Base-by-base conservation (phyloP, 37 sponge, comb jelly and placozoan species). In the Spongilla lacustris region DNA sequence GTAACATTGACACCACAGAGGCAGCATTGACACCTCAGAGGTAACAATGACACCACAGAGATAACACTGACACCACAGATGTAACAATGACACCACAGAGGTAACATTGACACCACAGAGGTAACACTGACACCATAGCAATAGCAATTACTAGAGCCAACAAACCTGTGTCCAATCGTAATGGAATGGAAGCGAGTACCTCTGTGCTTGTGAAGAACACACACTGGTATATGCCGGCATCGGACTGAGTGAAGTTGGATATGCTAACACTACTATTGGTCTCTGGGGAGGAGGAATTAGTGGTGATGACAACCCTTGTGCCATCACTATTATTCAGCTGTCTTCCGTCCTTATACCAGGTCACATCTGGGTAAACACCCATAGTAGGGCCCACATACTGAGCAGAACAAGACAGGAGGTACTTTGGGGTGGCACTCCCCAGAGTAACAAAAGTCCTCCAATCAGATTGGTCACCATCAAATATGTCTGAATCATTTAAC, bases 141-240 rank as follows among this genome's bases (percentile, higher is more conserved):
- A 46, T 4, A 46, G 46, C 8, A n/a, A n/a, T n/a, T n/a, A n/a
- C n/a, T 14, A 10, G 21, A 13, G 58, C 58, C 21, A 17, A 66
- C 74, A 36, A 10, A 86, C 87, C 81, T 67, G 87, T 80, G 74
- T 86, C 87, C 67, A 86, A 68, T 58, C 81, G 38, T 29, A 80
- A 33, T 22, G 87, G 87, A 66, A 46, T 67, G 27, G 80, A 66
- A 24, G 67, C 36, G 71, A 80, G 10, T 19, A 86, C 48, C 50
- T 86, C 84, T 33, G 74, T 31, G 27, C 49, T 81, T 80, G 66
- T 30, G 33, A 74, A 48, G 81, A 78, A 80, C 68, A 86, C 67
- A 73, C 87, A 86, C 81, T 86, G 87, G 67, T 86, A 86, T 35
- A 80, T 67, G 48, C 87, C 87, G 11, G 67, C 81, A 80, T 86